Percentiles rank a stretch among this genome's conserved stretches.
Conservation (phyloP, 2,797 vertebrate species). For the Neosilurus hyrtlii region DNA sequence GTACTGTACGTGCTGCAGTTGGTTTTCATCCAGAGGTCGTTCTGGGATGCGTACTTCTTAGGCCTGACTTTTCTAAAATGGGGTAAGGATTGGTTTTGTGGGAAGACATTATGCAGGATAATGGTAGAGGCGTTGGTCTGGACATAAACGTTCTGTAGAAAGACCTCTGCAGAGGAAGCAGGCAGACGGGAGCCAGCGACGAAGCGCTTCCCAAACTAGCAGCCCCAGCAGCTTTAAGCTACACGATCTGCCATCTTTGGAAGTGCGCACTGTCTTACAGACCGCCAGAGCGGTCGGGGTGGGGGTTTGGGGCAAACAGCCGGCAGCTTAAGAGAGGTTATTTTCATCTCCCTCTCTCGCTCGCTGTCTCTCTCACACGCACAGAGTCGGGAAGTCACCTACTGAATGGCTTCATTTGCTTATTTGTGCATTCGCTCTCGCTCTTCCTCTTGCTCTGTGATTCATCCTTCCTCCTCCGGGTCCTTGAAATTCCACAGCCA, state of each 20-base stretch:
- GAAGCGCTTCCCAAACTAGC: constrained; percentile 55
- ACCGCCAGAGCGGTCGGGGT: constrained; percentile 58
- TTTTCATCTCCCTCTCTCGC: constrained; percentile 60
- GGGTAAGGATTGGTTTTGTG: constrained; percentile 4
- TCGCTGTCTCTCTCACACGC: neutral
- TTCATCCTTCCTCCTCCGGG: constrained; percentile 64
- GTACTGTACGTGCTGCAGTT: neutral
- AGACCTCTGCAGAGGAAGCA: constrained; percentile 21
- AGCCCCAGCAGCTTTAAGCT: constrained; percentile 60
- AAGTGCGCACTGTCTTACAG: constrained; percentile 61
- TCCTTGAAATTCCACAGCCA: constrained; percentile 73
- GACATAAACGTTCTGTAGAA: constrained; percentile 10
- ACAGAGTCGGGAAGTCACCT: neutral
- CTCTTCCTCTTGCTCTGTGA: constrained; percentile 44
- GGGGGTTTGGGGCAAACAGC: constrained; percentile 37
- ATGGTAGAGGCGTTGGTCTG: constrained; percentile 12
- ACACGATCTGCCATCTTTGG: constrained; percentile 66
- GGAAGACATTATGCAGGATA: constrained; percentile 22
- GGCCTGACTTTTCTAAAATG: neutral
- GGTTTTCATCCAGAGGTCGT: neutral
- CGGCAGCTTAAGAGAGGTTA: constrained; percentile 58
- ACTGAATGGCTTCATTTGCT: constrained; percentile 2
- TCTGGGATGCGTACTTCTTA: neutral
- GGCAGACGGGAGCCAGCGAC: constrained; percentile 21
- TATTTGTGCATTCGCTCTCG: neutral